Base-by-base conservation (phyloP, 2,797 vertebrate genomes). In the Acanthurus leucopareius region DNA sequence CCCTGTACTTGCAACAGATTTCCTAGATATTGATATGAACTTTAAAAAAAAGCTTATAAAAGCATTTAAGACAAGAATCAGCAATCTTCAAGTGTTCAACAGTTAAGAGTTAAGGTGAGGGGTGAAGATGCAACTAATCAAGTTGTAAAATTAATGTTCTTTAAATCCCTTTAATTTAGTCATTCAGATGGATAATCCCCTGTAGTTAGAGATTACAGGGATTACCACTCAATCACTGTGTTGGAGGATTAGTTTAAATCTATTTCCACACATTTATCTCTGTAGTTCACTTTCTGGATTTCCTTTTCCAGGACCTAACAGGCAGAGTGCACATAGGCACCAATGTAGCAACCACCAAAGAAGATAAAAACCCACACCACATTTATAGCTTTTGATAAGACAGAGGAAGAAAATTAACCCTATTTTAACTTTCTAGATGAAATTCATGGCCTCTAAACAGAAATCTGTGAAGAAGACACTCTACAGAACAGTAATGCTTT, bases 181-280 rank as follows among this genome's bases (percentile, higher is more conserved):
- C 81, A 89, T 60, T 83, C 91, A 91, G 86, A 88, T 85, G 84
- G 84, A 88, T 93, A 93, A 95, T 93, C 93, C 91, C 79, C 82
- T 77, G 78, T 73, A 82, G 87, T 68, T 76, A 87, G 72, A 90
- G 91, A 95, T 95, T 93, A 95, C 61, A 84, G 64, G 92, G 94
- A 95, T 95, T 95, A 94, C 40, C 22, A 32, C 49, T 69, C 61
- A 83, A 84, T 79, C 74, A 45, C 62, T 70, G 66, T 74, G 73
- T n/a, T 69, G 58, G 73, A 67, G 89, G 91, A 93, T 94, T 94
- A 94, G 22, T 73, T 64, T 25, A 35, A 49, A 20, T 4, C 62
- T 79, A 80, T 84, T 82, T 73, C 79, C 58, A 59, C 70, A 86
- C 77, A 80, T 80, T 82, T 59, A 62, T 69, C 74, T 72, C 47